These are phyloP conservation scores for Bubalus kerabau DNA, from an alignment of 2,113 vertebrate species.

Conservation along the genomic window DNA sequence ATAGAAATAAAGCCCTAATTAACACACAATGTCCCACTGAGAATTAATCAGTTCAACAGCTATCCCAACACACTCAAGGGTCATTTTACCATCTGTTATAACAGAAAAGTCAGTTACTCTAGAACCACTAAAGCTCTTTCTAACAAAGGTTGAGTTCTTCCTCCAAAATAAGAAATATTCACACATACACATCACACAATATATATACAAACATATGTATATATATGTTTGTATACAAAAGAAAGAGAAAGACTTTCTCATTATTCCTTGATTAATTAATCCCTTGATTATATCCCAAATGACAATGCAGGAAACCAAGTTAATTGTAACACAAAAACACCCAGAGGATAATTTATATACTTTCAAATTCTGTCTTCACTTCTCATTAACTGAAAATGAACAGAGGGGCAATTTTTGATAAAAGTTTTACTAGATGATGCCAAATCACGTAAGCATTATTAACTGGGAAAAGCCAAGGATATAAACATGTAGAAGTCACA, in stretches of 20 bases:
- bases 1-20: conserved; percentile 25
- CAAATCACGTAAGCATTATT: neutral
- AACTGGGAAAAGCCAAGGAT: neutral
- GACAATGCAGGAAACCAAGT: neutral
- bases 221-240: no score
- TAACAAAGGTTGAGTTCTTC: conserved; percentile 16
- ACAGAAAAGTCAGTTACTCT: conserved; percentile 2
- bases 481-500: neutral
- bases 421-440: neutral
- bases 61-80: neutral
- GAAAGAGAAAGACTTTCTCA: neutral
- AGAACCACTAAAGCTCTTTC: neutral
- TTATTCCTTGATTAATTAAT: neutral
- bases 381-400: neutral
- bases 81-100: conserved; percentile 34
- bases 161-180: neutral
- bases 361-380: neutral
- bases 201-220: neutral
- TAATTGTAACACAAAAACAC: neutral
- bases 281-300: neutral
- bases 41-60: conserved; percentile 47
- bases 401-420: neutral
- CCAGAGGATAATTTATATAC: neutral
- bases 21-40: conserved; percentile 16
- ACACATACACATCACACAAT: neutral